phyloP scores from a whole-genome alignment of 2,797 vertebrate species.

The Phalloptychus januarius region DNA sequence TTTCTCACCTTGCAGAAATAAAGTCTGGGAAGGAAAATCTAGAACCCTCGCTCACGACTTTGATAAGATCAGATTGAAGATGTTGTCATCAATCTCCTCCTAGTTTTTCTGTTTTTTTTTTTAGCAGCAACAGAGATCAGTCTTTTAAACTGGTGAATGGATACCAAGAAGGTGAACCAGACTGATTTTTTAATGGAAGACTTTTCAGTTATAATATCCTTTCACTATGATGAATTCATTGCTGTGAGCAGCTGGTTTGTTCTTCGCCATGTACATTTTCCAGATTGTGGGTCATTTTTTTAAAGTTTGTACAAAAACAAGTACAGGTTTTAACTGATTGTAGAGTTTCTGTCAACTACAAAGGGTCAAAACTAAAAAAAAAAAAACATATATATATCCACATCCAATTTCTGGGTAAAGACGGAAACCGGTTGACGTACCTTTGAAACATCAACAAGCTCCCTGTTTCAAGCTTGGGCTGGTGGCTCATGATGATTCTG shows the following conservation, averaged over 20 bases:
- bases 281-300: background rate
- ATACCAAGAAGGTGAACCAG: background rate
- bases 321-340: background rate
- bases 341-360: background rate
- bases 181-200: background rate
- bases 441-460: background rate
- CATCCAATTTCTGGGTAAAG: background rate
- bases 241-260: background rate
- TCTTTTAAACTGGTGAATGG: constrained; percentile 4
- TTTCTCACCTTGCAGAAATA: constrained; percentile 3
- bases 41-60: constrained; percentile 2
- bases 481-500: background rate
- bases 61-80: constrained; percentile 10
- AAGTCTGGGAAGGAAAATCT: constrained; percentile 11
- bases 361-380: background rate
- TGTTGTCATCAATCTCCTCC: background rate
- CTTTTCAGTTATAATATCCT: background rate
- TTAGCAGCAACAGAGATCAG: constrained; percentile 5
- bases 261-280: background rate
- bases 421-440: no score
- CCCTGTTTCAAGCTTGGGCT: background rate
- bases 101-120: background rate
- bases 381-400: background rate
- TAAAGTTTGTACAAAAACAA: background rate
- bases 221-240: background rate